These are phyloP conservation scores for Champsocephalus gunnari DNA, from an alignment of 2,797 vertebrate genomes.

Conservation along the genomic window DNA sequence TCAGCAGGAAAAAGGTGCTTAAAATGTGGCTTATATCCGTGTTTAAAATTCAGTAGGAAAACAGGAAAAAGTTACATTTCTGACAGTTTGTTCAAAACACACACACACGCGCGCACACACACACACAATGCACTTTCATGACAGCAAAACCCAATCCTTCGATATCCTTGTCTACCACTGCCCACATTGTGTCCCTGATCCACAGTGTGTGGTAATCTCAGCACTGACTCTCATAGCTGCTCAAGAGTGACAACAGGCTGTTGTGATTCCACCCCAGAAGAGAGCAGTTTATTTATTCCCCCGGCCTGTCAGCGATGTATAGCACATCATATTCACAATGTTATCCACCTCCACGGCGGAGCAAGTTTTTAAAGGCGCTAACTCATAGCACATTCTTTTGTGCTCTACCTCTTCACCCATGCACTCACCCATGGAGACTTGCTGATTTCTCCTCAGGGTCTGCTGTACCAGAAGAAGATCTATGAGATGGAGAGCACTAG, in stretches of 20 bases:
- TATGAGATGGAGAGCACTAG: no score
- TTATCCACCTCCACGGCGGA: slow-evolving; percentile 5
- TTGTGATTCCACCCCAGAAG: slow-evolving; percentile 23
- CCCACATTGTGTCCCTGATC: slow-evolving; percentile 25
- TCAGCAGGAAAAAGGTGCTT: slow-evolving; percentile 72
- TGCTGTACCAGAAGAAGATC: background rate
- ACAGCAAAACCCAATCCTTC: slow-evolving; percentile 17
- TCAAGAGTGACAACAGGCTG: slow-evolving; percentile 20
- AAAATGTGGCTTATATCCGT: slow-evolving; percentile 66
- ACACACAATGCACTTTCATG: slow-evolving; percentile 3
- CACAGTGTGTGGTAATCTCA: slow-evolving; percentile 24
- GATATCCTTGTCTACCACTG: slow-evolving; percentile 26
- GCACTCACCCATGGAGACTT: background rate
- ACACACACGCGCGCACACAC: background rate
- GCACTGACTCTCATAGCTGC: slow-evolving; percentile 15
- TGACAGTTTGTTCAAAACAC: slow-evolving; percentile 33
- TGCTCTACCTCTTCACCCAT: background rate
- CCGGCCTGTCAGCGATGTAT: background rate
- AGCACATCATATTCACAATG: slow-evolving; percentile 3
- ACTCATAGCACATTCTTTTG: background rate
- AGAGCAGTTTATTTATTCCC: slow-evolving; percentile 29
- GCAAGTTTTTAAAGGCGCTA: background rate
- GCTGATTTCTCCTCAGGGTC: background rate
- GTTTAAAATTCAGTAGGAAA: slow-evolving; percentile 63
- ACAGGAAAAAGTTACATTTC: slow-evolving; percentile 36